Conservation (phyloP, 2,797 vertebrate genomes). For the Tadarida brasiliensis region DNA sequence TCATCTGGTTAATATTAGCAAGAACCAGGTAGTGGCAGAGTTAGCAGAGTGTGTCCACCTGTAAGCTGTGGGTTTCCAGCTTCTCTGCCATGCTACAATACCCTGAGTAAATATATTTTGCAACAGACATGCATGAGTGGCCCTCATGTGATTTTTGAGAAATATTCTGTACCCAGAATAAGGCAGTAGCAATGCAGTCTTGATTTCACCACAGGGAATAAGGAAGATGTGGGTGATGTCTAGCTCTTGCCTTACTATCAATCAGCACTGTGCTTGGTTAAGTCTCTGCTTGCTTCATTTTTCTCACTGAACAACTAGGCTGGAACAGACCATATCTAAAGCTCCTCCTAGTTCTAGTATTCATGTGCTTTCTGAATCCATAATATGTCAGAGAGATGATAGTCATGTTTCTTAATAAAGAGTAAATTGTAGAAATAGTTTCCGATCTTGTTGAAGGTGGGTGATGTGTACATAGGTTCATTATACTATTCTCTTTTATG, state of each 20-base stretch:
- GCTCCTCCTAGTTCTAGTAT: neutral
- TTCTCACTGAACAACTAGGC: neutral
- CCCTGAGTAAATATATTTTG: neutral
- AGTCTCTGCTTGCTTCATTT: neutral
- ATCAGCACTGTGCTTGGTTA: neutral
- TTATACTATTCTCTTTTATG: neutral
- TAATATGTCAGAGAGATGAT: neutral
- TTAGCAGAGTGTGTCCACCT: slow-evolving; percentile 44
- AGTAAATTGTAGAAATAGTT: neutral
- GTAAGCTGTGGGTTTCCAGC: slow-evolving; percentile 1
- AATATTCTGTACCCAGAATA: neutral
- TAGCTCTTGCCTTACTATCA: neutral
- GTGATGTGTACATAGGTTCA: neutral
- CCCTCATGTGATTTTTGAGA: neutral
- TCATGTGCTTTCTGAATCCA: neutral
- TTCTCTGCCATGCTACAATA: neutral
- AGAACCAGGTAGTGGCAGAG: neutral
- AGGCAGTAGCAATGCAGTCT: neutral
- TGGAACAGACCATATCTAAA: neutral
- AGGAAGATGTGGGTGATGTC: neutral
- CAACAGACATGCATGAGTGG: neutral
- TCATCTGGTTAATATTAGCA: slow-evolving; percentile 63
- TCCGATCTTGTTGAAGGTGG: neutral
- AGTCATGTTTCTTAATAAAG: neutral
- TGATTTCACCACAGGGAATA: neutral